A percentile compares a stretch with the other conserved stretches of the same genome.
Evolutionary conservation across 2,797 vertebrate species (phyloP).

Genomic region (Peromyscus eremicus): DNA sequence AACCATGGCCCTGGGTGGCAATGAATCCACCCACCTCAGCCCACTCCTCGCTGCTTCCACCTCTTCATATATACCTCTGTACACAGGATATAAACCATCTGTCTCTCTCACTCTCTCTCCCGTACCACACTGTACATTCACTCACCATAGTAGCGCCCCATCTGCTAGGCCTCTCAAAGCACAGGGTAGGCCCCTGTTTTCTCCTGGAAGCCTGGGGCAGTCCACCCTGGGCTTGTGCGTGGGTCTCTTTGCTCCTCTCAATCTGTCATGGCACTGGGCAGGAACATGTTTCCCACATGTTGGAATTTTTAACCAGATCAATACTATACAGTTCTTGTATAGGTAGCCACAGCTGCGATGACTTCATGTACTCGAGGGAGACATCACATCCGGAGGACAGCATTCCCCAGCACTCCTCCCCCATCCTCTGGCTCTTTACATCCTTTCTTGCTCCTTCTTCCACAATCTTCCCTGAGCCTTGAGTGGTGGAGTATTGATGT

Average conservation of each 20-base stretch:
- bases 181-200: not conserved
- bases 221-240: not conserved
- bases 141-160: not conserved
- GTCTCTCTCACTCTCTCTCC: too few relatives aligned
- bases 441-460: not conserved
- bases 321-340: not conserved
- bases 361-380: not conserved
- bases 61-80: too few relatives aligned
- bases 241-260: not conserved
- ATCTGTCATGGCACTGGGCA: not conserved
- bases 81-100: too few relatives aligned
- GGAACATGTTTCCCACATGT: not conserved
- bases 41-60: too few relatives aligned
- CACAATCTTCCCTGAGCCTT: not conserved
- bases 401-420: not conserved
- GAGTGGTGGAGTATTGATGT: not conserved
- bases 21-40: too few relatives aligned
- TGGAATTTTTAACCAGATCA: not conserved
- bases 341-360: not conserved
- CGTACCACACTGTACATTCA: too few relatives aligned
- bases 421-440: not conserved
- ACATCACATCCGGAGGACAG: not conserved
- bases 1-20: too few relatives aligned
- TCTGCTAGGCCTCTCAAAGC: not conserved
- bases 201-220: not conserved